Evolutionary conservation across 2,113 vertebrate genomes (phyloP).

Genomic region (Corythoichthys intestinalis): DNA sequence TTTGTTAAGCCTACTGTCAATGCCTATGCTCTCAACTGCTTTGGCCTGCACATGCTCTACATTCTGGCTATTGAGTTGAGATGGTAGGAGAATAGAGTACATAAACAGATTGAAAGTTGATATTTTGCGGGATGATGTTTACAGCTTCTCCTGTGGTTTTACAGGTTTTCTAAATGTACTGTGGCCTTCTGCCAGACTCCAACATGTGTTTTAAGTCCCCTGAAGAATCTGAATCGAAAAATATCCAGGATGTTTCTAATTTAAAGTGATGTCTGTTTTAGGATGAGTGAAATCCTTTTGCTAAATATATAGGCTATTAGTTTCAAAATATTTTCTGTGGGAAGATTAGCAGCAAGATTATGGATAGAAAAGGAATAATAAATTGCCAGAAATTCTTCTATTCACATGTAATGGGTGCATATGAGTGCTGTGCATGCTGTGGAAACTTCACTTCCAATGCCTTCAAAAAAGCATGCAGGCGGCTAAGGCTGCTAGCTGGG

Average conservation of each 20-base stretch:
- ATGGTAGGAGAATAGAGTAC: conserved; percentile 66
- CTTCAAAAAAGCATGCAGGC: too few species aligned
- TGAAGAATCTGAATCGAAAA: too few species aligned
- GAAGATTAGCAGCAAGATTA: neutral
- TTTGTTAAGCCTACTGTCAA: conserved; percentile 84
- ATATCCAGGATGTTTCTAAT: too few species aligned
- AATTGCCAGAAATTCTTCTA: neutral
- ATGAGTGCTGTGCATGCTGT: too few species aligned
- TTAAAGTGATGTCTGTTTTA: too few species aligned
- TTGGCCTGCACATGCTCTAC: conserved; percentile 83
- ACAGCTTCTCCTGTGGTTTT: neutral
- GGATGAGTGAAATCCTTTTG: neutral
- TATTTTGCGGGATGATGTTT: neutral
- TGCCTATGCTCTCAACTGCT: conserved; percentile 84
- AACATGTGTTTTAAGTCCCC: too few species aligned
- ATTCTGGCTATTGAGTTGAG: conserved; percentile 72
- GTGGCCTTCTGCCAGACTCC: too few species aligned
- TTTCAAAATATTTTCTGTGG: neutral
- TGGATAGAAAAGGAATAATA: neutral
- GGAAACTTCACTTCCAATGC: too few species aligned
- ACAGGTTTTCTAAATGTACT: neutral
- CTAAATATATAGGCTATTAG: neutral
- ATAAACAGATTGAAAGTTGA: neutral
- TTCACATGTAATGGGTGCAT: neutral
- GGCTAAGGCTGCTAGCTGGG: too few species aligned